Evolutionary conservation across 2,113 vertebrate species (phyloP).

Genomic region (Dendrocopos noguchii): DNA sequence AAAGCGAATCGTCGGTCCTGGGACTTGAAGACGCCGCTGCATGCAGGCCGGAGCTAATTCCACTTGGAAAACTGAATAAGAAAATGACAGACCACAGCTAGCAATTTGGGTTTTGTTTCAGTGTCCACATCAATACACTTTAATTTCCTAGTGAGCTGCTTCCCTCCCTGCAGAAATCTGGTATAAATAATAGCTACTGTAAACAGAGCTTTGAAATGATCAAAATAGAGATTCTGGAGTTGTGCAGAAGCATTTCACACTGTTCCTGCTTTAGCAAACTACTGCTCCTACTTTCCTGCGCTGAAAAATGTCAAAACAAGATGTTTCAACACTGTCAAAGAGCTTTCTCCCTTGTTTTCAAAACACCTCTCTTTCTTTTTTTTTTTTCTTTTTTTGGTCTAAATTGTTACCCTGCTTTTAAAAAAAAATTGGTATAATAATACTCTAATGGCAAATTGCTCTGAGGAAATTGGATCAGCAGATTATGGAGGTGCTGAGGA

Average conservation of each 20-base stretch:
- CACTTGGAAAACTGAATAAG: background rate
- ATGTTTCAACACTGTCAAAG: constrained; percentile 10
- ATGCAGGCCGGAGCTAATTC: background rate
- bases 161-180: background rate
- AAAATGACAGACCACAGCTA: background rate
- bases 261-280: background rate
- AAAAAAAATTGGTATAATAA: background rate
- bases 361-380: background rate
- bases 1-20: background rate
- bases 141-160: background rate
- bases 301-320: constrained; percentile 57
- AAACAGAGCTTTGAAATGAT: constrained; percentile 3
- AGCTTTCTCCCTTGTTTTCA: constrained; percentile 45
- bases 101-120: background rate
- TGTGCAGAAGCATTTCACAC: background rate
- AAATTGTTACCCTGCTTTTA: background rate
- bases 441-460: background rate
- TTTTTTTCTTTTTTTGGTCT: background rate
- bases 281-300: background rate
- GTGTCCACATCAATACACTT: background rate
- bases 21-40: background rate
- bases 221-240: constrained; percentile 1
- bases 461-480: background rate
- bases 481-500: background rate
- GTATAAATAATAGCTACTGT: background rate